phyloP scores from a whole-genome alignment of 2,797 vertebrate species.

The Rhadinocentrus ornatus region DNA sequence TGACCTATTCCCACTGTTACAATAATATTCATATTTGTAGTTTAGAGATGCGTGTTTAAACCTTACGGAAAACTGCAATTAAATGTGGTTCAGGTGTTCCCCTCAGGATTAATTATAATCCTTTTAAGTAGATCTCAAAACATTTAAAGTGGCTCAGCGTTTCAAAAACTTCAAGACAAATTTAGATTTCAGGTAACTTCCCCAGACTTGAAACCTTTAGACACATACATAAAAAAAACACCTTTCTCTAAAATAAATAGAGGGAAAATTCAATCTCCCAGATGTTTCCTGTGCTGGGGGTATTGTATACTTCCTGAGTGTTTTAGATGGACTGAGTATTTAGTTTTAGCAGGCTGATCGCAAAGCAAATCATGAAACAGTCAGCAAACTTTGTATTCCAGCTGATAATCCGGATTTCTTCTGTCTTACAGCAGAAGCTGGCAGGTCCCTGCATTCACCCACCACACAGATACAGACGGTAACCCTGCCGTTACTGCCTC shows the following conservation, averaged over 20 bases:
- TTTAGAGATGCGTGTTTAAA: neutral
- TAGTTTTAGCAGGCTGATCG: too few species aligned
- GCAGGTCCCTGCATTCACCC: too few species aligned
- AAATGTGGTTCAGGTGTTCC: neutral
- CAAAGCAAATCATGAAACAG: too few species aligned
- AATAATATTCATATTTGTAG: neutral
- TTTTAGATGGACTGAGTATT: too few species aligned
- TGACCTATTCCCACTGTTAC: neutral
- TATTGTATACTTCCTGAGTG: too few species aligned
- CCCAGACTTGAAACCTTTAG: too few species aligned
- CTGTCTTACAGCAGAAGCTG: too few species aligned
- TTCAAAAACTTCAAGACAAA: neutral
- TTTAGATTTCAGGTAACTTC: neutral
- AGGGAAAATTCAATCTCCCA: neutral
- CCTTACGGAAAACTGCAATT: neutral
- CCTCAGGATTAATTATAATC: conserved; percentile 2
- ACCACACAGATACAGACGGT: too few species aligned
- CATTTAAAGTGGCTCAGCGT: neutral
- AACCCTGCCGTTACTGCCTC: too few species aligned
- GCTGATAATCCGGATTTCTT: too few species aligned
- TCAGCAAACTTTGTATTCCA: too few species aligned
- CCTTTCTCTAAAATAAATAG: neutral
- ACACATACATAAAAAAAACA: neutral
- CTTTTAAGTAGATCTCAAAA: neutral
- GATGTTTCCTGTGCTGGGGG: neutral